phyloP scores from a whole-genome alignment of 2,113 vertebrate species.

The Carettochelys insculpta region DNA sequence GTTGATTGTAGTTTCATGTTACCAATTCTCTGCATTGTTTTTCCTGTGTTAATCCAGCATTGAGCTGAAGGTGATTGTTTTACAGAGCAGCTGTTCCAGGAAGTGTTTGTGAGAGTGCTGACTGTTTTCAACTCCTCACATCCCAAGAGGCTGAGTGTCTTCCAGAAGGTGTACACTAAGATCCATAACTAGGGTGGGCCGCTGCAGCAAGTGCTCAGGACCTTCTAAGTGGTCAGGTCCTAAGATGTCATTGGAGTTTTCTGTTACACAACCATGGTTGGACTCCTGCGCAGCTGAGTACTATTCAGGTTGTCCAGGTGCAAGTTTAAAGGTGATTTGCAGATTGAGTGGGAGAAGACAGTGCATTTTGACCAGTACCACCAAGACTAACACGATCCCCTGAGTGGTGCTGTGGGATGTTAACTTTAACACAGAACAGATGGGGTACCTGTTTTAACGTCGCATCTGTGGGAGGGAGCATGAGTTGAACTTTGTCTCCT shows the following conservation, averaged over 20 bases:
- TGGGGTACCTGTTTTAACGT: background rate
- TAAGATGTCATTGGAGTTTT: background rate
- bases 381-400: background rate
- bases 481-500: background rate
- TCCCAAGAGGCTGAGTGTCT: background rate
- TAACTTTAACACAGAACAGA: background rate
- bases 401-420: too few species aligned
- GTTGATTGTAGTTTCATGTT: background rate
- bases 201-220: background rate
- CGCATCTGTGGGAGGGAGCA: background rate
- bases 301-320: background rate
- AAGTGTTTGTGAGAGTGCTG: accelerated
- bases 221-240: accelerated
- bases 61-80: background rate
- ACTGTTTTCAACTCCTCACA: background rate
- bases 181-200: accelerated
- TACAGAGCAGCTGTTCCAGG: background rate
- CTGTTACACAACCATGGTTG: background rate
- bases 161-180: background rate
- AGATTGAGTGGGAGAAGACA: background rate
- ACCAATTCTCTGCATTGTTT: background rate
- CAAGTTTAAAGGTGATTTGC: background rate
- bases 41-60: background rate
- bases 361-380: background rate
- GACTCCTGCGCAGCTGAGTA: background rate